phyloP scores from a whole-genome alignment of 2,797 vertebrate genomes.

The Ptychobarbus kaznakovi region DNA sequence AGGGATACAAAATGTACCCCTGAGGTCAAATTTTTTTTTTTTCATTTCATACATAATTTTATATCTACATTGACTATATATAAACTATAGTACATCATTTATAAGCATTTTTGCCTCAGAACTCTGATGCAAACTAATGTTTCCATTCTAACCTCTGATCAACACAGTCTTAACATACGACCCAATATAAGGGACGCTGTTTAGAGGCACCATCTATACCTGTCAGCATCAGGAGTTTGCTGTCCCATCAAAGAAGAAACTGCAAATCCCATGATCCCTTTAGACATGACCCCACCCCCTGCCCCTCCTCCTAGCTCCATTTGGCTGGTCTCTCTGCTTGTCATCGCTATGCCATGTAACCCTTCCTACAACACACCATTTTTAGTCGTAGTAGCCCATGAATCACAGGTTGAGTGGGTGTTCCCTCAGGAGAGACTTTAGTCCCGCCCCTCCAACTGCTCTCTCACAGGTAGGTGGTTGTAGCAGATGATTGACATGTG shows the following conservation, averaged over 20 bases:
- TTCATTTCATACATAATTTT: not conserved
- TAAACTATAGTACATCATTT: not conserved
- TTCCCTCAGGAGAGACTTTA: constrained; percentile 52
- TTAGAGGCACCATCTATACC: constrained; percentile 16
- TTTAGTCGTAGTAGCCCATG: constrained; percentile 68
- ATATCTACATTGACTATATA: not conserved
- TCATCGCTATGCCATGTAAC: constrained; percentile 71
- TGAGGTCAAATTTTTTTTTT: not conserved
- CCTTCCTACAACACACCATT: constrained; percentile 59
- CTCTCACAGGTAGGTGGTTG: constrained; percentile 60
- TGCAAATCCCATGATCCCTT: constrained; percentile 56
- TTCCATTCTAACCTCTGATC: constrained; percentile 28
- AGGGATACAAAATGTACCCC: constrained; percentile 30
- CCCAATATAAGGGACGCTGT: not conserved
- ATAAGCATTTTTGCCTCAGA: constrained; percentile 10
- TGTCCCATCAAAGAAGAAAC: constrained; percentile 38
- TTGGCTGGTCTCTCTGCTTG: constrained; percentile 64
- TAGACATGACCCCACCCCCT: constrained; percentile 59
- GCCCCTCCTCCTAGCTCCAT: constrained; percentile 48
- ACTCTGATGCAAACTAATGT: constrained; percentile 37
- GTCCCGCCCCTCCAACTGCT: constrained; percentile 38
- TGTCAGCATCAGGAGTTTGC: constrained; percentile 57
- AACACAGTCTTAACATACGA: constrained; percentile 15
- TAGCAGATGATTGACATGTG: constrained; percentile 45
- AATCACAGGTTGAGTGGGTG: constrained; percentile 70